A percentile compares a stretch with the other conserved stretches of the same genome.
Conservation (phyloP, 2,113 vertebrate species). For the Sinocyclocheilus anshuiensis region DNA sequence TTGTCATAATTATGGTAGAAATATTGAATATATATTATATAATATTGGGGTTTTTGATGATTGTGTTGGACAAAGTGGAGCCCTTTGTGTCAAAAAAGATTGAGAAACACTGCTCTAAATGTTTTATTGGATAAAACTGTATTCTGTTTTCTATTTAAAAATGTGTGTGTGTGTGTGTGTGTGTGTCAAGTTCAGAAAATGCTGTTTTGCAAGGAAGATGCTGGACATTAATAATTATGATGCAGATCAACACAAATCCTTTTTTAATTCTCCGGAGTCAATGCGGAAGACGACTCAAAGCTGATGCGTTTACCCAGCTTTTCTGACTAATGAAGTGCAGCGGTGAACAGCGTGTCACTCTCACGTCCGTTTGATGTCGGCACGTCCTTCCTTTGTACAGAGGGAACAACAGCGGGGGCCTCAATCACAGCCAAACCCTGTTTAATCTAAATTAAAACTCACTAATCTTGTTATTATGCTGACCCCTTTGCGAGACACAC, state of each 20-base stretch:
- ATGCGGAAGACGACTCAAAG: not conserved
- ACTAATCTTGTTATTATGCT: constrained; percentile 74
- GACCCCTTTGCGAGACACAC: constrained; percentile 60
- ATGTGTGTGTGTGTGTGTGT: too few species aligned
- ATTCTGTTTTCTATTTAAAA: too few species aligned
- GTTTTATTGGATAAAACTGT: not conserved
- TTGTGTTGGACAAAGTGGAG: not conserved
- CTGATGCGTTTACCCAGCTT: constrained; percentile 57
- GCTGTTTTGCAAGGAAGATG: not conserved
- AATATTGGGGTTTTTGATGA: not conserved
- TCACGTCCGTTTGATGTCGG: constrained; percentile 65
- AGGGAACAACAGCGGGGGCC: constrained; percentile 53
- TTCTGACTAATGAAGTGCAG: constrained; percentile 61
- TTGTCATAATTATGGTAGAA: too few species aligned
- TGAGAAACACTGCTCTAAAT: not conserved
- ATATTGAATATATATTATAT: too few species aligned
- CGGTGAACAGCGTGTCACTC: constrained; percentile 60
- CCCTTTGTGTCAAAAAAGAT: not conserved
- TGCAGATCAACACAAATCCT: not conserved
- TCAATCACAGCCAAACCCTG: constrained; percentile 61
- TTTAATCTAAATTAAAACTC: constrained; percentile 74
- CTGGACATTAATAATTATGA: not conserved
- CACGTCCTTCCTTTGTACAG: constrained; percentile 64
- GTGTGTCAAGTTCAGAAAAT: too few species aligned
- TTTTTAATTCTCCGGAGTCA: constrained; percentile 11